A percentile compares a stretch with the other conserved stretches of the same genome.
phyloP scores from a whole-genome alignment of 2,888 invertebrate species.

The Glaucopsyche alexis region DNA sequence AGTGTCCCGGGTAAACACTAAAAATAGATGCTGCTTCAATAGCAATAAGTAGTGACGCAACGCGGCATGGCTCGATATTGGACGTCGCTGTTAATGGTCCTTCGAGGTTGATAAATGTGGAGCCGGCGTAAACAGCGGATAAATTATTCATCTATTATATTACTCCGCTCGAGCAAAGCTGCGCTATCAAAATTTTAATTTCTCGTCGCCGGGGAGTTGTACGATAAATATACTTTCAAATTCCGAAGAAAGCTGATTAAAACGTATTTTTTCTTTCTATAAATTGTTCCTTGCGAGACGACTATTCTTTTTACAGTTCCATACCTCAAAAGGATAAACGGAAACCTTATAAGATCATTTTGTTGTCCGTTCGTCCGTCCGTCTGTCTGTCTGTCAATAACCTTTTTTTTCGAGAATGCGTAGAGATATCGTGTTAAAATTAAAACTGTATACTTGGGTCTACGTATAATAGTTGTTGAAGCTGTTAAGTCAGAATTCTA shows the following conservation, averaged over 20 bases:
- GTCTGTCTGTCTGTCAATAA: too few relatives aligned
- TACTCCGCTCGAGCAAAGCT: slow-evolving; percentile 40
- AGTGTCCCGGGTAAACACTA: slow-evolving; percentile 53
- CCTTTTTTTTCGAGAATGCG: too few relatives aligned
- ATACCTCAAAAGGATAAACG: too few relatives aligned
- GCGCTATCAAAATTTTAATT: slow-evolving; percentile 18
- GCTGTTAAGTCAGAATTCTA: too few relatives aligned
- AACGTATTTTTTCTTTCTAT: not conserved
- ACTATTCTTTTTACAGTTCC: too few relatives aligned
- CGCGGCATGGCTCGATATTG: slow-evolving; percentile 37
- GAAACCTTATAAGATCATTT: too few relatives aligned
- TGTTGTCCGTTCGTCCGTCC: too few relatives aligned
- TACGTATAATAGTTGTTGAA: too few relatives aligned
- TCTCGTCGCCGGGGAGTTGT: not conserved
- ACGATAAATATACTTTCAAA: not conserved
- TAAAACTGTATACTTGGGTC: too few relatives aligned
- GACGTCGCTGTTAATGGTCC: slow-evolving; percentile 38
- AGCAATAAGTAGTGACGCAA: slow-evolving; percentile 51
- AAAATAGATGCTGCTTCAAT: slow-evolving; percentile 47
- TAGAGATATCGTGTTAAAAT: too few relatives aligned
- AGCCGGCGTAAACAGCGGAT: slow-evolving; percentile 37
- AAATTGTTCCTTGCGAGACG: not conserved
- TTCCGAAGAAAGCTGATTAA: not conserved
- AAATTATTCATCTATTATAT: slow-evolving; percentile 60
- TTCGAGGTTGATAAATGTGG: slow-evolving; percentile 34